A percentile compares a stretch with the other conserved stretches of the same genome.
Conservation (phyloP, 2,113 vertebrate species). For the Clarias batrachus region DNA sequence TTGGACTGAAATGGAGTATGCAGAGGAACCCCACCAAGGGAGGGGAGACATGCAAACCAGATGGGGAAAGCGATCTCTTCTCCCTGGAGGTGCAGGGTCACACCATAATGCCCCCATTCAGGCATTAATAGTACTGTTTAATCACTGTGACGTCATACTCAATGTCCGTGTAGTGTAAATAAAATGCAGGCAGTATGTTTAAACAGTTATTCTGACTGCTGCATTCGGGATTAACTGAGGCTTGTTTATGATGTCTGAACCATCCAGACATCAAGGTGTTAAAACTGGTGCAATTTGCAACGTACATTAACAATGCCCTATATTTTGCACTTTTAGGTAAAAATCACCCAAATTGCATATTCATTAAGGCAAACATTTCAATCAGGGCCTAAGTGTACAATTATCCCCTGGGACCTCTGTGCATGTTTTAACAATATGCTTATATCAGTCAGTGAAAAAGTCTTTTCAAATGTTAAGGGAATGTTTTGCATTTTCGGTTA, state of each 20-base stretch:
- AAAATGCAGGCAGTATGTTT: background rate
- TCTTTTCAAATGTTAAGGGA: background rate
- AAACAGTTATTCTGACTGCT: background rate
- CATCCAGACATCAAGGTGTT: background rate
- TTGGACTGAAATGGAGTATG: no score
- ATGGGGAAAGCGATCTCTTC: no score
- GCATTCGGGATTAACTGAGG: background rate
- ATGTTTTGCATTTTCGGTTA: background rate
- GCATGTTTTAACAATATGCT: background rate
- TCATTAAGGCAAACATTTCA: slow-evolving; percentile 11
- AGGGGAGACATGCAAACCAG: no score
- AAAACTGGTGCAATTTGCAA: background rate
- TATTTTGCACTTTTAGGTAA: background rate
- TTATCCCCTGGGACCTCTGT: background rate
- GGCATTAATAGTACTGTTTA: background rate
- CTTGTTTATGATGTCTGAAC: background rate
- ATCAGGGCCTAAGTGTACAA: background rate
- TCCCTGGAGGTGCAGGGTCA: no score
- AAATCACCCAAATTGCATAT: background rate
- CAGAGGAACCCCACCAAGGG: no score
- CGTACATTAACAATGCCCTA: background rate
- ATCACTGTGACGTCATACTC: background rate
- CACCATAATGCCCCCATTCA: no score
- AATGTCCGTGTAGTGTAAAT: background rate
- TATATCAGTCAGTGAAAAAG: background rate